Evolutionary conservation across 2,888 invertebrate genomes (phyloP).

Genomic region (Tetrapedia diversipes): DNA sequence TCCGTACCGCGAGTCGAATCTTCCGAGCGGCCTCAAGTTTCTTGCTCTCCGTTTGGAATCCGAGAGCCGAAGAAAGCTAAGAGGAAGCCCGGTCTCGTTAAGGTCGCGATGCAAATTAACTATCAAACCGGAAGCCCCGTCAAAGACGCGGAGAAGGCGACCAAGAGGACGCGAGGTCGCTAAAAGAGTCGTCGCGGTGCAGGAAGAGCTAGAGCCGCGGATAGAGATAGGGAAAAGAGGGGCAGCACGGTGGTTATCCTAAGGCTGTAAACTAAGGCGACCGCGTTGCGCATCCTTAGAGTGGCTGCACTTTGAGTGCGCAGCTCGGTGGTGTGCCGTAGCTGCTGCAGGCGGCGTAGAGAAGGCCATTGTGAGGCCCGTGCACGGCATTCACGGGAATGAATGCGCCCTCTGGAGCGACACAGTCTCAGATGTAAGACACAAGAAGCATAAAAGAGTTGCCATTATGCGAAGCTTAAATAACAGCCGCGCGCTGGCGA

Average conservation of each 20-base stretch:
- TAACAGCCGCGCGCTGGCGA: conserved; percentile 75
- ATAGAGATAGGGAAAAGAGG: conserved; percentile 33
- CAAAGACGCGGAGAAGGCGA: neutral
- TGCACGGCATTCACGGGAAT: conserved; percentile 76
- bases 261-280: conserved; percentile 62
- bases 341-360: conserved; percentile 66
- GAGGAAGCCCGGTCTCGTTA: neutral
- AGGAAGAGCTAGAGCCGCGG: conserved; percentile 12
- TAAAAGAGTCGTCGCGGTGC: conserved; percentile 9
- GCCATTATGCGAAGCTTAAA: conserved; percentile 81
- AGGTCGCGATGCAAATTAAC: conserved; percentile 1
- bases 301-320: conserved; percentile 64
- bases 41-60: neutral
- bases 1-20: too few relatives aligned
- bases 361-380: conserved; percentile 74
- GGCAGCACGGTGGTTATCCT: conserved; percentile 49
- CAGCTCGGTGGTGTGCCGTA: conserved; percentile 57
- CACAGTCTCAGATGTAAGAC: conserved; percentile 79
- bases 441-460: conserved; percentile 82
- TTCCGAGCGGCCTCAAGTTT: too few relatives aligned
- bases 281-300: conserved; percentile 67
- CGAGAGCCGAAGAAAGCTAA: too few relatives aligned
- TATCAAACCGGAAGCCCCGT: neutral
- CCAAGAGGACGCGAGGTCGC: neutral
- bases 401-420: conserved; percentile 79